Base-by-base conservation (phyloP, 2,888 invertebrate genomes). In the Leucoma salicis region DNA sequence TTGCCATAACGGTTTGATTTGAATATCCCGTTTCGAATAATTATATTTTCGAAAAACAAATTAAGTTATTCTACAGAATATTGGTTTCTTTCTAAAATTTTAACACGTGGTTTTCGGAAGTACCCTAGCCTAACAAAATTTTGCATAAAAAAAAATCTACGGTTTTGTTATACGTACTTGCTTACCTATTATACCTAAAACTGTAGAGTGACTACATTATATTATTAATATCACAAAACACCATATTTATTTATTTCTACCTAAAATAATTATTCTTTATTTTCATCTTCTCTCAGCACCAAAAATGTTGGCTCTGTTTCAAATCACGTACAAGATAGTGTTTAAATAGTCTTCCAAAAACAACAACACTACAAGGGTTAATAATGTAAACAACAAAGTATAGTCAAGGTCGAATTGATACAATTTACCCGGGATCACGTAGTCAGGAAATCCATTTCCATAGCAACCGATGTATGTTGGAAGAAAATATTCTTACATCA, bases 271-370 rank as follows among this genome's bases (percentile, higher is more conserved):
- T 13, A 12, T 15, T 15, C 11, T 29, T 29, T 29, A 29, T 37
- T 31, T 42, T 33, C 29, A 16, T 14, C 31, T 24, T 16, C 34
- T 31, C 16, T 14, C 28, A 4, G 13, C 28, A 24, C 14, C 31
- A 32, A 44, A 44, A 42, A 44, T 32, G 10, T 38, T 46, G 33
- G 31, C 43, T 5, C 6, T 5, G 25, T 2, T 35, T 43, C 49
- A 50, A 56, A 27, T 16, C 14, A 42, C 42, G 44, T 32, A 36
- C 27, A 35, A 13, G 18, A 36, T 28, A 33, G 14, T 6, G 28
- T 42, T 44, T 11, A 39, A 16, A 46, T 36, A 46, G 21, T 32
- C 18, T 7, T 33, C 14, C 28, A 35, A 35, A 27, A 12, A 38
- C 24, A 33, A 42, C 31, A 40, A 38, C 16, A 33, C 12, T 3